These are phyloP conservation scores for Anableps anableps DNA, from an alignment of 2,797 vertebrate genomes.

Conservation along the genomic window DNA sequence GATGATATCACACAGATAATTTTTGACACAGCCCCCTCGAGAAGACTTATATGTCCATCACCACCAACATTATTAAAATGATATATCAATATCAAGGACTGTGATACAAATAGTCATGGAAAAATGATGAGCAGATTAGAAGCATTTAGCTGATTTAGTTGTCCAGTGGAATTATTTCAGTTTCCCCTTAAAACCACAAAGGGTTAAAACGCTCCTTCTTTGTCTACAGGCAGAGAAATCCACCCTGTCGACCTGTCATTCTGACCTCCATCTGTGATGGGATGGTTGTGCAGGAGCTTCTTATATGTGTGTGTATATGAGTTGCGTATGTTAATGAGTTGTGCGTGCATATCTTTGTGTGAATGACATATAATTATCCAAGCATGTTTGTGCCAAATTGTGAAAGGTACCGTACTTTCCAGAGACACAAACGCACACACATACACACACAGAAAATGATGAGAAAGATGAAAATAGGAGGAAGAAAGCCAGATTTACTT, in stretches of 20 bases:
- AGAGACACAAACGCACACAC: neutral
- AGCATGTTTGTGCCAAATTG: constrained; percentile 67
- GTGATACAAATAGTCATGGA: neutral
- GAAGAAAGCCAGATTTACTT: constrained; percentile 3
- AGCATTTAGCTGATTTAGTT: neutral
- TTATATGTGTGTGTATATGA: constrained; percentile 1
- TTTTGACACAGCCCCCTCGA: neutral
- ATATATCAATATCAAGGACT: neutral
- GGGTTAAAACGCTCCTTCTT: constrained; percentile 56
- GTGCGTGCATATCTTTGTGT: constrained; percentile 35
- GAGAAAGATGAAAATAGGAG: neutral
- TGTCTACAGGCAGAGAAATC: constrained; percentile 56
- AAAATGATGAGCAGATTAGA: neutral
- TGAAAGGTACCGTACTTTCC: constrained; percentile 81
- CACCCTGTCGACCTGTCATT: constrained; percentile 43
- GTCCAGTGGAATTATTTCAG: neutral
- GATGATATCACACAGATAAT: neutral
- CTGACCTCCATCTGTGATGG: constrained; percentile 43
- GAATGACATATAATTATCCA: constrained; percentile 74
- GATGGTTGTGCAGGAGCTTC: neutral
- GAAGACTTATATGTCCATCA: neutral
- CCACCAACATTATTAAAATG: neutral
- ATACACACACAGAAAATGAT: constrained; percentile 8
- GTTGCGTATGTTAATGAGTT: constrained; percentile 46
- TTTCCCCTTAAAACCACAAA: constrained; percentile 43